Evolutionary conservation across 1,140 invertebrate species (phyloP).

Genomic region (Bombus superbus): DNA sequence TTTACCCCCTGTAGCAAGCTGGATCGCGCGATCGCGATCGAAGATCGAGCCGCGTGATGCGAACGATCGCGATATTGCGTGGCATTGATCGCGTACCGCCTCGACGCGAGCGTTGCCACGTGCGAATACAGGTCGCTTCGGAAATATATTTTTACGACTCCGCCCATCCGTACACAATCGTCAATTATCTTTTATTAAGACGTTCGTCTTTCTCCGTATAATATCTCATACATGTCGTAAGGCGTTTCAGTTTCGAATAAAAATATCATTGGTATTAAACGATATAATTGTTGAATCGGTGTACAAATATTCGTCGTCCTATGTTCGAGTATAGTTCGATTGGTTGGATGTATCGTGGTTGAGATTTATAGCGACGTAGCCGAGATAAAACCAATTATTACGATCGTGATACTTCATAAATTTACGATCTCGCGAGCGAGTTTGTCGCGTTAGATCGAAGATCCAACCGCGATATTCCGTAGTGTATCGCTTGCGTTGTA

Average conservation of each 20-base stretch:
- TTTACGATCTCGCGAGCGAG: neutral
- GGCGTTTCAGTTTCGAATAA: neutral
- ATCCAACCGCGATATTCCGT: neutral
- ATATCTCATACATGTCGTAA: neutral
- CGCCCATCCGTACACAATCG: neutral
- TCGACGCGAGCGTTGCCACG: neutral
- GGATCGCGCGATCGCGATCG: conserved; percentile 57
- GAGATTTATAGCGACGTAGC: conserved; percentile 21
- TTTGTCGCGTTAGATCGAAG: conserved; percentile 35
- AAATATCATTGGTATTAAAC: neutral
- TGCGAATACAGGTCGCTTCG: conserved; percentile 21
- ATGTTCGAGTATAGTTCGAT: neutral
- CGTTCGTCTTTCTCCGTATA: neutral
- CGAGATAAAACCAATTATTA: conserved; percentile 44
- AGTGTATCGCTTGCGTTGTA: conserved; percentile 7
- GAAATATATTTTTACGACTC: neutral
- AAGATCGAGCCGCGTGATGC: conserved; percentile 42
- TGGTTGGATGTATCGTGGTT: neutral
- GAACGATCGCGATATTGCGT: conserved; percentile 42
- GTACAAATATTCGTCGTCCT: neutral
- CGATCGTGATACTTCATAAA: conserved; percentile 21
- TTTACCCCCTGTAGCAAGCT: conserved; percentile 68
- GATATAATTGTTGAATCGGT: neutral
- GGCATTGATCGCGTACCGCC: neutral
- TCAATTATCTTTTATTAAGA: neutral